Conservation (phyloP, 2,888 invertebrate genomes). For the Melinopterus prodromus region DNA sequence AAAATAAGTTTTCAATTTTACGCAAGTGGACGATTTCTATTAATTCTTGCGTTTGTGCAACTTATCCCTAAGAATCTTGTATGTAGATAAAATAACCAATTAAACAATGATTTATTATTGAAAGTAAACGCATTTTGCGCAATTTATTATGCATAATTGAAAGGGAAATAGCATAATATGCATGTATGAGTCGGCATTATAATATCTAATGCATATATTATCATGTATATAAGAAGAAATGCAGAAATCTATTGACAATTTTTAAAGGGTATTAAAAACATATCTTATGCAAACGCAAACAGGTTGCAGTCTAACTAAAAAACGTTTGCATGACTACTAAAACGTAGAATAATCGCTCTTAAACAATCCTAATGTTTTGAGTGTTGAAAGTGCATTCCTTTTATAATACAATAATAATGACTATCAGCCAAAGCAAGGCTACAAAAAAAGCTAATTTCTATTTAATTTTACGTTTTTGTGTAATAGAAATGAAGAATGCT, state of each 20-base stretch:
- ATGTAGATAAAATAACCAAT: background rate
- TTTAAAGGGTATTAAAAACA: no score
- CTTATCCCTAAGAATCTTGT: background rate
- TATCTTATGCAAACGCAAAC: no score
- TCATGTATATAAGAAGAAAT: no score
- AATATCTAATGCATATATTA: no score
- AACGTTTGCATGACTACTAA: background rate
- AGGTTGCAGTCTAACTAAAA: no score
- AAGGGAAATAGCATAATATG: background rate
- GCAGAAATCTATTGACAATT: no score
- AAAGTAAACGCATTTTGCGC: constrained; percentile 5
- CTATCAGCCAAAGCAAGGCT: background rate
- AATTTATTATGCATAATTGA: constrained; percentile 21
- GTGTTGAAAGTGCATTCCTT: background rate
- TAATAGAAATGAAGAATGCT: background rate
- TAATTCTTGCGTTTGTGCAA: background rate
- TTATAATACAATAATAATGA: background rate
- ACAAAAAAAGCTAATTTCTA: background rate
- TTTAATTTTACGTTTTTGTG: background rate
- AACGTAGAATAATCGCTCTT: background rate
- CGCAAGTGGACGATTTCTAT: background rate
- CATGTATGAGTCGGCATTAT: background rate
- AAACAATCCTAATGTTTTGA: background rate
- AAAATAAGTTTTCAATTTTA: background rate
- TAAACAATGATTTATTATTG: background rate